Evolutionary conservation across 2,888 invertebrate species (phyloP).

Genomic region (Atrina japonica): DNA sequence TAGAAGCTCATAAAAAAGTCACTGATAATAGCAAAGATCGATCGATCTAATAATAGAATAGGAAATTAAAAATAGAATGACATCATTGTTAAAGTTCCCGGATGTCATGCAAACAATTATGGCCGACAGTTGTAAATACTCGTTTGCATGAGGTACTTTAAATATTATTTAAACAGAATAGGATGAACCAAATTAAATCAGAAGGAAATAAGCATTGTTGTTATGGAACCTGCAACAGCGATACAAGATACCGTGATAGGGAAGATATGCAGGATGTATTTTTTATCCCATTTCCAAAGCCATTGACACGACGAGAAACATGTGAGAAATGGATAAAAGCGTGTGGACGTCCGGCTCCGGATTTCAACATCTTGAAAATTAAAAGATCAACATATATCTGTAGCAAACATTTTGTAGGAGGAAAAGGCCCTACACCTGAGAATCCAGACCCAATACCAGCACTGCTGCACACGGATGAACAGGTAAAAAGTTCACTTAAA

Average conservation of each 20-base stretch:
- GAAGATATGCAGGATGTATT: conserved; percentile 24
- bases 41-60: no score
- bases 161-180: background rate
- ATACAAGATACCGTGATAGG: background rate
- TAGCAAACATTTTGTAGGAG: no score
- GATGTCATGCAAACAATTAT: conserved; percentile 4
- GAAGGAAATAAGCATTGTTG: conserved; percentile 35
- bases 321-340: conserved; percentile 24
- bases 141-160: no score
- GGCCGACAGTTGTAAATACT: no score
- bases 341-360: conserved; percentile 20
- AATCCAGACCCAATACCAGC: conserved; percentile 36
- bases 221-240: no score
- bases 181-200: conserved; percentile 5
- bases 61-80: background rate
- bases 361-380: conserved; percentile 22
- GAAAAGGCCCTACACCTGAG: conserved; percentile 30
- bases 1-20: no score
- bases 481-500: conserved; percentile 2
- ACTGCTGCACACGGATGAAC: conserved; percentile 14
- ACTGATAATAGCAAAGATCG: no score
- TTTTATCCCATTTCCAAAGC: conserved; percentile 39
- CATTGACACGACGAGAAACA: conserved; percentile 13
- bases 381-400: conserved; percentile 32
- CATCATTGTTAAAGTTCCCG: conserved; percentile 3